These are phyloP conservation scores for Melanophora roralis DNA, from an alignment of 2,888 invertebrate genomes.

Conservation along the genomic window DNA sequence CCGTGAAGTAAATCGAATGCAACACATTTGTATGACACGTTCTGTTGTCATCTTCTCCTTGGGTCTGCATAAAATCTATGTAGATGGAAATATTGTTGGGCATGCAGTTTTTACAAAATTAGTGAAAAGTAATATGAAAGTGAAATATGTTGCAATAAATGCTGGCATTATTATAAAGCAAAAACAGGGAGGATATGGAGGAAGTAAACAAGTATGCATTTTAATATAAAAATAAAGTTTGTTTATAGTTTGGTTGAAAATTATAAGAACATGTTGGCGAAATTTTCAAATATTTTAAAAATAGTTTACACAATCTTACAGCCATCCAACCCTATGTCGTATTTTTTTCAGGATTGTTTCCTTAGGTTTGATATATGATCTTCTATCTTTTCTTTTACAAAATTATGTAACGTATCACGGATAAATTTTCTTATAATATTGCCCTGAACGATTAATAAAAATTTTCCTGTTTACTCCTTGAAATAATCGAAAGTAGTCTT, in stretches of 20 bases:
- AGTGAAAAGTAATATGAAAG: slow-evolving; percentile 17
- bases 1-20: slow-evolving; percentile 1
- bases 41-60: slow-evolving; percentile 42
- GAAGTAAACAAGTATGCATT: background rate
- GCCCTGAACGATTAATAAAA: too few relatives aligned
- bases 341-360: too few relatives aligned
- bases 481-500: too few relatives aligned
- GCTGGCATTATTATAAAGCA: background rate
- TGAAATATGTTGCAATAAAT: slow-evolving; percentile 39
- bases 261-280: background rate
- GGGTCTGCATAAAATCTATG: slow-evolving; percentile 41
- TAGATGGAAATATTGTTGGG: slow-evolving; percentile 14
- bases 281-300: too few relatives aligned
- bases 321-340: too few relatives aligned
- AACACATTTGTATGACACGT: slow-evolving; percentile 45
- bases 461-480: too few relatives aligned
- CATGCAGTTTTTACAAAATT: slow-evolving; percentile 25
- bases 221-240: background rate
- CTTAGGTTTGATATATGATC: too few relatives aligned
- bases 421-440: too few relatives aligned
- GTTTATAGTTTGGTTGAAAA: background rate
- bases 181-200: background rate
- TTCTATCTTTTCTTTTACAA: too few relatives aligned
- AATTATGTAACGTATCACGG: too few relatives aligned
- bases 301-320: too few relatives aligned